Conservation (phyloP, 2,113 vertebrate species). For the pig (Sus scrofa) region T2T-Sscrofa CM000812.6:54381001-54381500, state of each 20-base stretch:
- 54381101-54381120: background rate
- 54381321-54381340: background rate
- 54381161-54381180: background rate
- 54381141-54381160: background rate
- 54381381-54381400: background rate
- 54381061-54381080: background rate
- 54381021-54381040: background rate
- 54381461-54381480: background rate
- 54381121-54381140: background rate
- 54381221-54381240: background rate
- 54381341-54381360: background rate
- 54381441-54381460: background rate
- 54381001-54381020: background rate
- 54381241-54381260: background rate
- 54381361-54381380: background rate
- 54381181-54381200: background rate
- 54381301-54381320: background rate
- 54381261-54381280: background rate
- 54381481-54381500: background rate
- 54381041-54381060: background rate
- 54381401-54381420: background rate
- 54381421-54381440: background rate
- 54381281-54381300: background rate
- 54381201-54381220: background rate
- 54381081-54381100: background rate